Conservation (phyloP, 2,888 invertebrate genomes). For the Gari tellinella region DNA sequence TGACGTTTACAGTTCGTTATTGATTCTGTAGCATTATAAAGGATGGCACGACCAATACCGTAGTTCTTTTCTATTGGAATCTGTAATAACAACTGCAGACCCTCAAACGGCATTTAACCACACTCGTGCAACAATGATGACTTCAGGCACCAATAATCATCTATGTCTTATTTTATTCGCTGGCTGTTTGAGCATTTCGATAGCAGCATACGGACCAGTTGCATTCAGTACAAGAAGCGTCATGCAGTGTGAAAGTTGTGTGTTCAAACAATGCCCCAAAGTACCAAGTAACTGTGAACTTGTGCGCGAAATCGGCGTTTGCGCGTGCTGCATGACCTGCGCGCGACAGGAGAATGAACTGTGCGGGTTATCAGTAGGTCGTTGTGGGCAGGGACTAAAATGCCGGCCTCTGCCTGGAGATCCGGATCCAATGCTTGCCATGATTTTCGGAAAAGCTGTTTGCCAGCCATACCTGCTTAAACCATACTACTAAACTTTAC, state of each 20-base stretch:
- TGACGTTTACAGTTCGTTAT: too few species aligned
- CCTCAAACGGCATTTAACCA: too few species aligned
- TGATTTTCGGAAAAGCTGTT: slow-evolving; percentile 36
- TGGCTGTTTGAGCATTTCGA: too few species aligned
- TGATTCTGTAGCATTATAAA: too few species aligned
- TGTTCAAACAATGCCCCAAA: slow-evolving; percentile 27
- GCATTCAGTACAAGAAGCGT: not conserved
- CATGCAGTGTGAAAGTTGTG: slow-evolving; percentile 39
- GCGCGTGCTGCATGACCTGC: slow-evolving; percentile 47
- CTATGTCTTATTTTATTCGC: too few species aligned
- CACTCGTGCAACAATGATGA: too few species aligned
- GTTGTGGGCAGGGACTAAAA: slow-evolving; percentile 36
- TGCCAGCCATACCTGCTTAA: slow-evolving; percentile 9
- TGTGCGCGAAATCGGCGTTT: slow-evolving; percentile 48
- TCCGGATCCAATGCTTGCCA: slow-evolving; percentile 31
- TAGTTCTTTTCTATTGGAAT: too few species aligned
- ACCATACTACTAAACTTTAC: slow-evolving; percentile 3
- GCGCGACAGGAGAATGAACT: slow-evolving; percentile 41
- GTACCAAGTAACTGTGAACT: slow-evolving; percentile 36
- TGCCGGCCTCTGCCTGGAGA: slow-evolving; percentile 41
- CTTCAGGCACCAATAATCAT: too few species aligned
- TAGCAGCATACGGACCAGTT: too few species aligned
- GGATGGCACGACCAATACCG: too few species aligned
- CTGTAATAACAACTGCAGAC: too few species aligned
- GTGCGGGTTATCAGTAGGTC: slow-evolving; percentile 46